These are phyloP conservation scores for Syngnathoides biaculeatus DNA, from an alignment of 2,113 vertebrate species.

Conservation along the genomic window DNA sequence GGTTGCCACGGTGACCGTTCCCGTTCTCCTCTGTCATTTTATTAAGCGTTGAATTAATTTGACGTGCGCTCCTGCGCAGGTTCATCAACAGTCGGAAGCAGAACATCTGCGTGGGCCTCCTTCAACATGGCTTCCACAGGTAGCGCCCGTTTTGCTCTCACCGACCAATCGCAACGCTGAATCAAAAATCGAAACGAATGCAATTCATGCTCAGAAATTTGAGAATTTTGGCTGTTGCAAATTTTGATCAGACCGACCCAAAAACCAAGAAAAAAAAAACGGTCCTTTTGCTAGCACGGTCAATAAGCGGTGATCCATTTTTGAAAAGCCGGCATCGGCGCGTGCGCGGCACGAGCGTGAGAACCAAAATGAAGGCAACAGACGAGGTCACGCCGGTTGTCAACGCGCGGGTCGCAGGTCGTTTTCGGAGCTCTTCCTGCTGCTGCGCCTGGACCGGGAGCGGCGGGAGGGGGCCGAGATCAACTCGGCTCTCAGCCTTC, in stretches of 20 bases:
- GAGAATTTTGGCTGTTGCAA: no score
- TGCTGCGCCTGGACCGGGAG: slow-evolving; percentile 23
- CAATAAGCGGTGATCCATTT: no score
- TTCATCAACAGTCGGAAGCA: slow-evolving; percentile 80
- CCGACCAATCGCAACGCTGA: no score
- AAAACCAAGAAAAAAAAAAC: no score
- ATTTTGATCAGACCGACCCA: no score
- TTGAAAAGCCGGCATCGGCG: no score
- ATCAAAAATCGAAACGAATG: no score
- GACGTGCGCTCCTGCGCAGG: slow-evolving; percentile 50
- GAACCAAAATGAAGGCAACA: no score
- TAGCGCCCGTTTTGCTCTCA: slow-evolving; percentile 3
- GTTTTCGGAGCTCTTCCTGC: slow-evolving; percentile 34
- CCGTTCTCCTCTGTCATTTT: background rate
- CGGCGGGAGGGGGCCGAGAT: background rate
- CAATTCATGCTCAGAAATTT: no score
- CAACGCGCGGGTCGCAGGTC: slow-evolving; percentile 29
- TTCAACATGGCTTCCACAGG: slow-evolving; percentile 80
- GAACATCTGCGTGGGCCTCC: slow-evolving; percentile 83
- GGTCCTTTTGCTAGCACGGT: no score
- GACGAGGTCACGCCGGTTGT: no score
- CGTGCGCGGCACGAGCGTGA: no score
- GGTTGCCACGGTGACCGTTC: slow-evolving; percentile 2
- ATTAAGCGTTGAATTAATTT: background rate
- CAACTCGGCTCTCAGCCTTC: background rate